These are phyloP conservation scores for Pagrus major DNA, from an alignment of 2,113 vertebrate genomes.

Conservation along the genomic window DNA sequence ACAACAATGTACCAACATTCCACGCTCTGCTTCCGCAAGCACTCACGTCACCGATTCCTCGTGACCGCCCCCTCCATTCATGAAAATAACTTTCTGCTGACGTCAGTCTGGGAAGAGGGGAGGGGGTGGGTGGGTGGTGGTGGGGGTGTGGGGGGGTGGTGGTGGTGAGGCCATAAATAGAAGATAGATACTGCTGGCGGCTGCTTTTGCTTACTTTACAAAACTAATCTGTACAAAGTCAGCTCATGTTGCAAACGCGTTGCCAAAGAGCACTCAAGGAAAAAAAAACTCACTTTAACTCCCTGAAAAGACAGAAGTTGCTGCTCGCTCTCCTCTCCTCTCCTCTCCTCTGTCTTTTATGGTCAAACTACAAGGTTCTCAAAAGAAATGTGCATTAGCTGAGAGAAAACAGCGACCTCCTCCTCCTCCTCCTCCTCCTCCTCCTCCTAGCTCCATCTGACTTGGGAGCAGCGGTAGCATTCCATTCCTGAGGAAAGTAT, in stretches of 20 bases:
- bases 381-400: conserved; percentile 67
- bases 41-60: conserved; percentile 85
- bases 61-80: conserved; percentile 90
- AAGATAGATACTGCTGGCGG: conserved; percentile 75
- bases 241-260: neutral
- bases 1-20: conserved; percentile 89
- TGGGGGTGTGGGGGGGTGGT: no score
- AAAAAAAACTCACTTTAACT: neutral
- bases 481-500: conserved; percentile 80
- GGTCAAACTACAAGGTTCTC: conserved; percentile 49
- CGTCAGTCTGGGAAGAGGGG: conserved; percentile 83
- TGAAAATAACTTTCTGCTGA: conserved; percentile 89
- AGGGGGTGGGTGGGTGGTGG: conserved; percentile 47
- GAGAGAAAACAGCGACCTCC: conserved; percentile 56
- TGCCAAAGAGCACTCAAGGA: neutral
- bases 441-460: conserved; percentile 45
- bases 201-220: conserved; percentile 77
- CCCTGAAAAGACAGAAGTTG: no score
- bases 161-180: conserved; percentile 82
- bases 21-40: conserved; percentile 88
- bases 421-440: no score
- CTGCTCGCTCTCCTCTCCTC: neutral
- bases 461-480: conserved; percentile 65
- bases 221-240: conserved; percentile 62
- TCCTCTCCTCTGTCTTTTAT: conserved; percentile 26